phyloP scores from a whole-genome alignment of 2,888 invertebrate genomes.

The Habrosyne pyritoides region DNA sequence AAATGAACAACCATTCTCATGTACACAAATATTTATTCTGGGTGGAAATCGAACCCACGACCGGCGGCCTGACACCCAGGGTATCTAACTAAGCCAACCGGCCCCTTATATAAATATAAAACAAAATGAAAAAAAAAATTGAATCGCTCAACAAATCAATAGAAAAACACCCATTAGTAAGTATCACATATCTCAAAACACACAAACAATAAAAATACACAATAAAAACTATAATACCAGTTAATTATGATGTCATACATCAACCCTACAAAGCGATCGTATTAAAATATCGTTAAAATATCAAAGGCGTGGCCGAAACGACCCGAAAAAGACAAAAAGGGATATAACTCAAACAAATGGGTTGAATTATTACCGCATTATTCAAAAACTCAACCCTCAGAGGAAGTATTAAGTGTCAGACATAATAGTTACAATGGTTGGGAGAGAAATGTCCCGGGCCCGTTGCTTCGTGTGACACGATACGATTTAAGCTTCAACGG shows the following conservation, averaged over 20 bases:
- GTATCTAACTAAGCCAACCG: too few species aligned
- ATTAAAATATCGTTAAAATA: slow-evolving; percentile 63
- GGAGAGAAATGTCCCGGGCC: slow-evolving; percentile 34
- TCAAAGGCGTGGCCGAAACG: slow-evolving; percentile 32
- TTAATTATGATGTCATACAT: slow-evolving; percentile 81
- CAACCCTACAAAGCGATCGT: slow-evolving; percentile 51
- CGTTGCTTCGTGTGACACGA: slow-evolving; percentile 34
- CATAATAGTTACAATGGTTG: slow-evolving; percentile 64
- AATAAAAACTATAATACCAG: slow-evolving; percentile 44
- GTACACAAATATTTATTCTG: too few species aligned
- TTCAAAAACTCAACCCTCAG: slow-evolving; percentile 54
- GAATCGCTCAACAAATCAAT: background rate
- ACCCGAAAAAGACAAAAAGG: slow-evolving; percentile 36
- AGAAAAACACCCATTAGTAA: background rate
- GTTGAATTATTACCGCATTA: slow-evolving; percentile 56
- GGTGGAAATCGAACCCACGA: too few species aligned
- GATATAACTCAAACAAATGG: slow-evolving; percentile 64
- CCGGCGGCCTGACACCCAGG: too few species aligned
- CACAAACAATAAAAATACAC: slow-evolving; percentile 20
- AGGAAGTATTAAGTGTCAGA: slow-evolving; percentile 80
- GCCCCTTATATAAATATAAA: background rate
- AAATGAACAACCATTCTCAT: too few species aligned
- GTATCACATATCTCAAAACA: slow-evolving; percentile 4
- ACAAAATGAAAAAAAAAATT: background rate
- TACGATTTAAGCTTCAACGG: too few species aligned